phyloP scores from a whole-genome alignment of 2,797 vertebrate species.

The Lepilemur ruficaudatus region DNA sequence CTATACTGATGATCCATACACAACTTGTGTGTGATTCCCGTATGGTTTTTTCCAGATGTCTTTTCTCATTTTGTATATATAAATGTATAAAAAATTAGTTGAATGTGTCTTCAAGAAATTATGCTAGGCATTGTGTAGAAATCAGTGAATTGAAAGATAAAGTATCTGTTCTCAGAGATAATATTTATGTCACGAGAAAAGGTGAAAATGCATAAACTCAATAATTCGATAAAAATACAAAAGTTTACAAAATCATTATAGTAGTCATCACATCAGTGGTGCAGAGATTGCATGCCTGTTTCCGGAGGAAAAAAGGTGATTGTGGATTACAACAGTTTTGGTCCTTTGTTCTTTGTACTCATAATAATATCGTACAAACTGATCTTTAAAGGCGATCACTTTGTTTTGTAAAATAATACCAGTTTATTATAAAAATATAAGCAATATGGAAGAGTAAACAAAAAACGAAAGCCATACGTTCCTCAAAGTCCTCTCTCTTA shows the following conservation, averaged over 20 bases:
- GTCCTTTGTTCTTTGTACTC: background rate
- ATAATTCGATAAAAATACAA: background rate
- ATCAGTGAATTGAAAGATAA: background rate
- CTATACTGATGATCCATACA: background rate
- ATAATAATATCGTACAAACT: background rate
- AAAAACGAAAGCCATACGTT: background rate
- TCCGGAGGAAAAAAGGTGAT: background rate
- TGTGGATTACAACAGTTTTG: background rate
- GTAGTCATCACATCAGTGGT: background rate
- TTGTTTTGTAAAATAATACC: background rate
- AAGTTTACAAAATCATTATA: background rate
- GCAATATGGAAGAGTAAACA: background rate
- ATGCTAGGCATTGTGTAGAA: background rate
- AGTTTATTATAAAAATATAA: background rate
- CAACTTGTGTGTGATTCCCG: background rate
- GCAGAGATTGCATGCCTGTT: background rate
- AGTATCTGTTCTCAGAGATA: background rate
- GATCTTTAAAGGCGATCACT: background rate
- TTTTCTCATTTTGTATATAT: background rate
- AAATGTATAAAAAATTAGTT: background rate
- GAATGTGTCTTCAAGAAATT: background rate
- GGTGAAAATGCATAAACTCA: background rate
- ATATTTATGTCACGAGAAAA: background rate
- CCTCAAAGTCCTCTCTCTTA: background rate
- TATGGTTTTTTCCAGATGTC: constrained; percentile 19